Conservation (phyloP, 2,797 vertebrate species). For the Eospalax fontanierii region DNA sequence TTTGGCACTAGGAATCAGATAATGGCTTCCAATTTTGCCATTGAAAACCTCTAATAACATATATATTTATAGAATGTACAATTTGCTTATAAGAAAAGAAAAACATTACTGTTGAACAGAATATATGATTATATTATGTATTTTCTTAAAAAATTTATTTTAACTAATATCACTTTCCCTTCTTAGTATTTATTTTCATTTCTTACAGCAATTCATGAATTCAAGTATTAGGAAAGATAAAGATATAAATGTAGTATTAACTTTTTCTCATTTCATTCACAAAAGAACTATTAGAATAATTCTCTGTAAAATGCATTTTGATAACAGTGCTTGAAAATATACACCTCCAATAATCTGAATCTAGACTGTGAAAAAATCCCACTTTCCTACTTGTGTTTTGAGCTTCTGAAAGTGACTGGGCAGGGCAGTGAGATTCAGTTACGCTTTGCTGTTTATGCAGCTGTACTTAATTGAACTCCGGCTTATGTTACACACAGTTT, state of each 20-base stretch:
- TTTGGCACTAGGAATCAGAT: background rate
- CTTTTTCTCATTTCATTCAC: conserved; percentile 66
- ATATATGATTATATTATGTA: background rate
- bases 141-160: conserved; percentile 40
- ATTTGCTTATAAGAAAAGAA: conserved; percentile 39
- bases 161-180: conserved; percentile 60
- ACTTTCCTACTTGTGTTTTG: conserved; percentile 86
- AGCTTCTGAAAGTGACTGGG: conserved; percentile 86
- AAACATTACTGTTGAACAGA: background rate
- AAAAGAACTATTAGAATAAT: conserved; percentile 73
- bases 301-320: conserved; percentile 81
- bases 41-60: conserved; percentile 22
- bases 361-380: conserved; percentile 85
- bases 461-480: conserved; percentile 90
- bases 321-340: conserved; percentile 85
- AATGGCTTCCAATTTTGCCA: background rate
- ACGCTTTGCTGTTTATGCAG: conserved; percentile 94
- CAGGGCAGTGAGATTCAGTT: conserved; percentile 87
- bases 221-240: conserved; percentile 68
- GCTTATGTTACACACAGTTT: conserved; percentile 91
- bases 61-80: background rate
- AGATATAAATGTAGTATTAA: conserved; percentile 54
- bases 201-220: conserved; percentile 30
- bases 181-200: conserved; percentile 75
- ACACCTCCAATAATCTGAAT: conserved; percentile 84